phyloP scores from a whole-genome alignment of 2,888 invertebrate genomes.

The Chalcis sispes region DNA sequence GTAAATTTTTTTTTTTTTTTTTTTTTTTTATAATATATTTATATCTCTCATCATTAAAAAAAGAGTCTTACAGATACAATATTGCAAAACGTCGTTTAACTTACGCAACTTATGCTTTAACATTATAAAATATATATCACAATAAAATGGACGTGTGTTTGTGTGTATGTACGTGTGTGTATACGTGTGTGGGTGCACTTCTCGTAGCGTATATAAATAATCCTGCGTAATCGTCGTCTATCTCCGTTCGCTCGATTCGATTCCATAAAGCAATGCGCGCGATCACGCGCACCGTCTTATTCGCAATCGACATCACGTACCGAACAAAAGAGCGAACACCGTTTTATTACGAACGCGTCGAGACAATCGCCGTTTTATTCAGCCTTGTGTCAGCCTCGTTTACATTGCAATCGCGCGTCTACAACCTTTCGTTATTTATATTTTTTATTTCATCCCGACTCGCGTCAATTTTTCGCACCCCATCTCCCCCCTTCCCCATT shows the following conservation, averaged over 20 bases:
- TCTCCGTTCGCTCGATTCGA: neutral
- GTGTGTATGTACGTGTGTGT: conserved; percentile 60
- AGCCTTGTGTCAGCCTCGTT: no score
- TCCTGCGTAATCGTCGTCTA: conserved; percentile 2
- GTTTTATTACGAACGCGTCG: no score
- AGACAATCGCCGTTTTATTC: no score
- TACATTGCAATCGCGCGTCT: no score
- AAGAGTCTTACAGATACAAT: conserved; percentile 52
- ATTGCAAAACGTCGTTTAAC: conserved; percentile 50
- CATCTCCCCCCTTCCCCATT: no score
- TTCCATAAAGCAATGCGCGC: conserved; percentile 3
- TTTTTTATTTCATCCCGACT: no score
- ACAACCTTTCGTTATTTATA: no score
- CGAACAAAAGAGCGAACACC: no score
- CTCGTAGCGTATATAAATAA: conserved; percentile 19
- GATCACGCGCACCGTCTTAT: neutral
- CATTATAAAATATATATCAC: conserved; percentile 63
- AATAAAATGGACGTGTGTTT: conserved; percentile 65
- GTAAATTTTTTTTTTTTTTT: conserved; percentile 10
- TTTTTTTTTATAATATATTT: conserved; percentile 41
- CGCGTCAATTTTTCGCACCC: no score
- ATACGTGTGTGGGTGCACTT: conserved; percentile 40
- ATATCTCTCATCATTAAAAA: conserved; percentile 52
- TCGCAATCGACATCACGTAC: no score
- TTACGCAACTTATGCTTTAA: conserved; percentile 51